Conservation (phyloP, 1,140 invertebrate species). For the Drosophila ironensis region DNA sequence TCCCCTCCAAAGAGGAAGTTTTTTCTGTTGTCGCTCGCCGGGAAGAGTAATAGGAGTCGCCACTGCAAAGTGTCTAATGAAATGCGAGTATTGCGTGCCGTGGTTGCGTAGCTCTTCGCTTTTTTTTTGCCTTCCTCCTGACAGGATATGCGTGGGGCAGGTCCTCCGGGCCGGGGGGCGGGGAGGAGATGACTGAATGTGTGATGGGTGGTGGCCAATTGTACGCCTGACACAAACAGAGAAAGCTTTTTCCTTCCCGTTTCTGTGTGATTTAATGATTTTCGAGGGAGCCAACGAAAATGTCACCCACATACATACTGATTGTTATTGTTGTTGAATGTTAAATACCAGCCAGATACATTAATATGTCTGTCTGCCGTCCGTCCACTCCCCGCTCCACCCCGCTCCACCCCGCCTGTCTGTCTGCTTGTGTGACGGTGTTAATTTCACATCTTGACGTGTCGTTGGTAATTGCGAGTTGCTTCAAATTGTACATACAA, state of each 20-base stretch:
- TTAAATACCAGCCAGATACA: conserved; percentile 79
- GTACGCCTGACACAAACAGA: conserved; percentile 73
- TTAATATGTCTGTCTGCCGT: conserved; percentile 67
- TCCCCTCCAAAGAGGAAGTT: conserved; percentile 2
- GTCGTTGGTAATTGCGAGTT: conserved; percentile 79
- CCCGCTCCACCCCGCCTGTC: conserved; percentile 14
- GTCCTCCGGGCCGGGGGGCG: conserved; percentile 5
- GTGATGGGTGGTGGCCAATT: conserved; percentile 56
- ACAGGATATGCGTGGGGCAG: conserved; percentile 64
- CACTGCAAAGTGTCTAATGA: conserved; percentile 78
- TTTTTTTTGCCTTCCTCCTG: neutral
- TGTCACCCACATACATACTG: conserved; percentile 56
- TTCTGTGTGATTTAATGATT: conserved; percentile 75
- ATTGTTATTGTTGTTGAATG: conserved; percentile 77
- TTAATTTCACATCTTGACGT: conserved; percentile 81
- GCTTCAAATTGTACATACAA: conserved; percentile 70
- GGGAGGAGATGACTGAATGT: neutral
- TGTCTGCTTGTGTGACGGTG: conserved; percentile 71
- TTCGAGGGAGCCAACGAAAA: conserved; percentile 57
- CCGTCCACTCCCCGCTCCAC: conserved; percentile 10
- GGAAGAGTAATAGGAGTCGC: conserved; percentile 76
- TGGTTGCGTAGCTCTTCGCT: conserved; percentile 70
- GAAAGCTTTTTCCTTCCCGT: conserved; percentile 38
- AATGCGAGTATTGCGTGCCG: conserved; percentile 78
- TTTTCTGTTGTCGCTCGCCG: neutral